Conservation (phyloP, 2,113 vertebrate species). For the Tiliqua scincoides region DNA sequence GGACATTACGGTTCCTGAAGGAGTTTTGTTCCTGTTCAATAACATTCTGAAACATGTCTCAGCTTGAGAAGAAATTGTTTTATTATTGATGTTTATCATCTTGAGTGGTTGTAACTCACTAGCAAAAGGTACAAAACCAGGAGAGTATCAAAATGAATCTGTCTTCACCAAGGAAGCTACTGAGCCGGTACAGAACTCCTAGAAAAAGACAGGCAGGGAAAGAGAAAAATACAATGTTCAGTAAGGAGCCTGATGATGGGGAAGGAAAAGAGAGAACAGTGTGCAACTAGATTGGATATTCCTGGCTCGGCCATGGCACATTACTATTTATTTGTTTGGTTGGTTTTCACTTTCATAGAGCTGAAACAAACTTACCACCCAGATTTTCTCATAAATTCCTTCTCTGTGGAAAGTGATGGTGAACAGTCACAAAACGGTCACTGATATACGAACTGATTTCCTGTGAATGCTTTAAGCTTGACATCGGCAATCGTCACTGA, state of each 20-base stretch:
- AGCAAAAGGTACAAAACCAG: constrained; percentile 1
- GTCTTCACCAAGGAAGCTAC: background rate
- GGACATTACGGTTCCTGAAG: background rate
- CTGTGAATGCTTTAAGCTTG: background rate
- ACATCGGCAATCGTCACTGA: background rate
- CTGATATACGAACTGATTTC: background rate
- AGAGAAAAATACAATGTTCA: background rate
- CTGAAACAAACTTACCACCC: background rate
- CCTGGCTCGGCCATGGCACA: background rate
- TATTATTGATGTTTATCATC: background rate
- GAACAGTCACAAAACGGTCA: background rate
- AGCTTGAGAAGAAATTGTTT: constrained; percentile 4
- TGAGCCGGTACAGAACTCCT: background rate
- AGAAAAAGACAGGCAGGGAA: background rate
- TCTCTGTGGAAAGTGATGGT: background rate
- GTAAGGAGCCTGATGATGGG: background rate
- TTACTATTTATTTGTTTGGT: background rate
- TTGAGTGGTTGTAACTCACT: background rate
- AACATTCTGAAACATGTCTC: background rate
- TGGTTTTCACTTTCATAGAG: background rate
- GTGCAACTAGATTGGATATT: background rate
- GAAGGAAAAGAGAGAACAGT: background rate
- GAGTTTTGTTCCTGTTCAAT: background rate
- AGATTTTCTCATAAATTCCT: background rate
- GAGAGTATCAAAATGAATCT: background rate